phyloP scores from a whole-genome alignment of 1,140 invertebrate genomes.

The Apolygus lucorum region DNA sequence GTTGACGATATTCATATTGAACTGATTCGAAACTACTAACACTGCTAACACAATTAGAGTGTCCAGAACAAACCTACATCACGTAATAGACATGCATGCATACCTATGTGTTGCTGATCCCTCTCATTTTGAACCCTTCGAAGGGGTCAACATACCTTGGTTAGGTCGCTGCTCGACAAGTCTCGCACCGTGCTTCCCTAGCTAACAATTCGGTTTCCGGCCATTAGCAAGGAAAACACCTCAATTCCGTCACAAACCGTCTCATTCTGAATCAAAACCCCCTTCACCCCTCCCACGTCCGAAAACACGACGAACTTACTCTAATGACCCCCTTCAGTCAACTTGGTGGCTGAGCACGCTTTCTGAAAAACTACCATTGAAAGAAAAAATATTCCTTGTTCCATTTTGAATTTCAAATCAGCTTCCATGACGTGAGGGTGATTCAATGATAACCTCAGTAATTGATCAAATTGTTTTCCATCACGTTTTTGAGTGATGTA shows the following conservation, averaged over 20 bases:
- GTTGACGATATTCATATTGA: no score
- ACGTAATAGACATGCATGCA: no score
- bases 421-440: background rate
- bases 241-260: background rate
- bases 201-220: no score
- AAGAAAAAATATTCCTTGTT: background rate
- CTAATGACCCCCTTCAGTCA: background rate
- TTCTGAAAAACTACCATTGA: background rate
- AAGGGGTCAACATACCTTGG: no score
- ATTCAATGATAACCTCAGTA: background rate
- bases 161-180: no score
- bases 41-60: no score
- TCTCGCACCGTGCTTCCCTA: no score
- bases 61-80: no score
- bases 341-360: background rate
- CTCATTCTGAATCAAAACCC: background rate
- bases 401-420: background rate
- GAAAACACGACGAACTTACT: background rate
- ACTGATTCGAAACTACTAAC: no score
- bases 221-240: background rate
- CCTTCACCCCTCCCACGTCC: background rate
- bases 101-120: no score
- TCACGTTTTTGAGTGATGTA: background rate
- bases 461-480: background rate
- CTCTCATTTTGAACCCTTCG: no score